Evolutionary conservation across 2,888 invertebrate genomes (phyloP), one percentile per base, ranked within the genome.

Genomic region (Dryobotodes eremita): DNA sequence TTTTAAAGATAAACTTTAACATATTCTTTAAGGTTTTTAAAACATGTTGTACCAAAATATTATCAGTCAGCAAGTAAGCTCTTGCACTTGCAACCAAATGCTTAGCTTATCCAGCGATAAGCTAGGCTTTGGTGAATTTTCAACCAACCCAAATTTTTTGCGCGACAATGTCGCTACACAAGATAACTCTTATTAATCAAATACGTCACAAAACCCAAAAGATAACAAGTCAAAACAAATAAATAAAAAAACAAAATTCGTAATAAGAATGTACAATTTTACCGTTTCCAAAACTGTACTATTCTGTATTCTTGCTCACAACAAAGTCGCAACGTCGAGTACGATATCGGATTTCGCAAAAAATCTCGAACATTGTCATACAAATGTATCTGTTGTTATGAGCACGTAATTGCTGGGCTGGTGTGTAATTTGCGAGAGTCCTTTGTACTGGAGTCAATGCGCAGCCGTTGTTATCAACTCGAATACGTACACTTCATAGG

Each of bases 311-410:
- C 23, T 74, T 57, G 89, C 89, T 82, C 88, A 90, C 88, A 91
- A 89, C 84, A 84, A 84, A 87, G 71, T 89, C 84, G 77, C 75
- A 74, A 62, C 75, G 73, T 86, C 86, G 80, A 81, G 75, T 74
- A 55, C 73, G 87, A 92, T 96, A 95, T 96, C 95, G 85, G 92
- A 92, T 96, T 96, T 93, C 96, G 87, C 89, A 93, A 95, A 95
- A 94, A 95, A 94, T 93, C 90, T 92, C 89, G 85, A 91, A 93
- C 94, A 96, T 96, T 97, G 96, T 97, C 95, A 97, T 96, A 96
- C 96, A 96, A 96, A 96, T 96, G 93, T 96, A 96, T 96, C 96
- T 95, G 96, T 96, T 95, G 96, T 96, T 95, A 90, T 87, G 89
- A 86, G 86, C 86, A 69, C 90, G 94, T 96, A 97, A 96, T 97